Evolutionary conservation across 2,797 vertebrate genomes (phyloP), one percentile per base, ranked within the genome.

Genomic region (Rallus crepitans): DNA sequence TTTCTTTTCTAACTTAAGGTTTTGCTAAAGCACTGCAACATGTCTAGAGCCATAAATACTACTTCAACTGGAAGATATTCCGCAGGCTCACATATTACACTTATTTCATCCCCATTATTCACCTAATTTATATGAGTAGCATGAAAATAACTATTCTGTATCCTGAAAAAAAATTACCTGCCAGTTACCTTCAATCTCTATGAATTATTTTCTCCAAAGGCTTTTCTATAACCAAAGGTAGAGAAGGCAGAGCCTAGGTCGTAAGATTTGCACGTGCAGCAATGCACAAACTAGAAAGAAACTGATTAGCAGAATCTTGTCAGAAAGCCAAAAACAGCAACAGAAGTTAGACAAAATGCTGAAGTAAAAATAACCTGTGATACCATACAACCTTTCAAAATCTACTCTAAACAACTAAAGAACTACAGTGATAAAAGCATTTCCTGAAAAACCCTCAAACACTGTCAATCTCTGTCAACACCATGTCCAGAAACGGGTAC

Each of bases 391-490:
- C 93, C 93, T 93, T 93, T 94, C 57, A 93, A 76, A 92, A 93
- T 60, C 82, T 86, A 91, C 80, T 84, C 25, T 18, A 83, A 81
- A 75, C 53, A 92, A 91, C 68, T 75, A 2, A 93, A 91, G 77
- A 76, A 93, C 53, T 71, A 87, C 71, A 68, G 83, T 71, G 88
- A 92, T 27, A 92, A 96, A 96, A 89, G 15, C n/a, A 85, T 87
- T 90, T 94, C 88, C 90, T 89, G 90, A 95, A 87, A 96, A 93
- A 68, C 31, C 45, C 2, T 94, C 86, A 92, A 89, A 95, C 71
- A 42, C 86, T 96, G 94, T 94, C 96, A 96, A 95, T 96, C 90
- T 94, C 91, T 97, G 94, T 96, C 91, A 95, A 95, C 96, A 96
- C 93, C 83, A 90, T 16, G 83, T 90, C 94, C 94, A 95, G 81